Conservation (phyloP, 2,888 invertebrate genomes). For the Ochropleura plecta region DNA sequence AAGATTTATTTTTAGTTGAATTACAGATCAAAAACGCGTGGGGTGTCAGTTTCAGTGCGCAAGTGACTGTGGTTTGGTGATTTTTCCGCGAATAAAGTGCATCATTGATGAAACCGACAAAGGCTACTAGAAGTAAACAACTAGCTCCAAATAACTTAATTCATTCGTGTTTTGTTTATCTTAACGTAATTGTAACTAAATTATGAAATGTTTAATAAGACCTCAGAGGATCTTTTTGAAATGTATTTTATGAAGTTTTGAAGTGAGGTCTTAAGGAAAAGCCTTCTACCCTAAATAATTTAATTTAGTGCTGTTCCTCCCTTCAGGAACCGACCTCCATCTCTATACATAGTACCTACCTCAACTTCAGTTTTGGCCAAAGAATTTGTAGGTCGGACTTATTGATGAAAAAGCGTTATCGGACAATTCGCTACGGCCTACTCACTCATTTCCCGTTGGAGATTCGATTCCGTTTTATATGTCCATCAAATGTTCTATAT, state of each 20-base stretch:
- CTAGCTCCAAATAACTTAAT: background rate
- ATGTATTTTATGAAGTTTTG: slow-evolving; percentile 19
- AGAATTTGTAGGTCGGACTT: slow-evolving; percentile 65
- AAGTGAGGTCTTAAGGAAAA: slow-evolving; percentile 26
- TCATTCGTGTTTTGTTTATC: slow-evolving; percentile 2
- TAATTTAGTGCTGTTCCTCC: slow-evolving; percentile 32
- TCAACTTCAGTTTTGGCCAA: slow-evolving; percentile 28
- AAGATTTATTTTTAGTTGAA: slow-evolving; percentile 21
- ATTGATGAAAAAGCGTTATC: slow-evolving; percentile 73
- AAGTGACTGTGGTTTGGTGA: slow-evolving; percentile 2
- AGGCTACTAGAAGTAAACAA: background rate
- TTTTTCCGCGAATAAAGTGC: slow-evolving; percentile 9
- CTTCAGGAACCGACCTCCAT: slow-evolving; percentile 8
- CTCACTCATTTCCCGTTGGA: slow-evolving; percentile 73
- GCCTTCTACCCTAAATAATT: slow-evolving; percentile 42
- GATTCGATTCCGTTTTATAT: slow-evolving; percentile 72
- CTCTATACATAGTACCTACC: slow-evolving; percentile 13
- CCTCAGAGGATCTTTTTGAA: background rate
- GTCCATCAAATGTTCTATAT: slow-evolving; percentile 52
- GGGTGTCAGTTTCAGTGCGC: background rate
- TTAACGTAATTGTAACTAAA: background rate
- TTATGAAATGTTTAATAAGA: slow-evolving; percentile 2
- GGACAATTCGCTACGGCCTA: slow-evolving; percentile 69
- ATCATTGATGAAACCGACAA: background rate
- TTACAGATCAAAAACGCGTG: slow-evolving; percentile 7